A percentile compares a stretch with the other conserved stretches of the same genome.
Conservation (phyloP, 2,888 invertebrate genomes). For the Drosophila birchii region DNA sequence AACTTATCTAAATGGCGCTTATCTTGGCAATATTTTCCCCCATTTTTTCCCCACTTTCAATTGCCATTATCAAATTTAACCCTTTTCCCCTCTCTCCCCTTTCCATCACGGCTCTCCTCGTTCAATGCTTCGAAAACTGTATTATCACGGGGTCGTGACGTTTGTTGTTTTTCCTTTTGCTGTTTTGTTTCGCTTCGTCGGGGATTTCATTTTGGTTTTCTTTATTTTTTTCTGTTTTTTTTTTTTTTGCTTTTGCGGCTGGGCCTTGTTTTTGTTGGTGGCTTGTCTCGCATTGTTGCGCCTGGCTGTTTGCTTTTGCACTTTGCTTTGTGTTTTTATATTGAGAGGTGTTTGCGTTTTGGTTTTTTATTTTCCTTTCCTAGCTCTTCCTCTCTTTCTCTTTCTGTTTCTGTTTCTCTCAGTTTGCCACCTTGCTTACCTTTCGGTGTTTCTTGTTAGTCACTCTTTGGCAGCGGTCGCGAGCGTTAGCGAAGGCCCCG, state of each 20-base stretch:
- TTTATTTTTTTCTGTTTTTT: conserved; percentile 11
- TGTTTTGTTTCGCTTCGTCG: conserved; percentile 35
- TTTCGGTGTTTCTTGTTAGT: conserved; percentile 62
- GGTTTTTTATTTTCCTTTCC: conserved; percentile 34
- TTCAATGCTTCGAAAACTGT: conserved; percentile 54
- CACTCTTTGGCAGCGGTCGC: conserved; percentile 72
- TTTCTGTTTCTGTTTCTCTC: background rate
- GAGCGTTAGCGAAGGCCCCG: conserved; percentile 66
- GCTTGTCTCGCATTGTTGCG: conserved; percentile 42
- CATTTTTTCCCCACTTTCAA: background rate
- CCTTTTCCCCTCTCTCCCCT: background rate
- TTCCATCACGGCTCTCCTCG: background rate
- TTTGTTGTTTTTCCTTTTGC: conserved; percentile 41
- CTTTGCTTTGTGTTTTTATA: conserved; percentile 48
- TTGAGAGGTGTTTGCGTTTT: conserved; percentile 44
- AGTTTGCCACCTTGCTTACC: conserved; percentile 6
- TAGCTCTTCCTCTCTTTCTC: conserved; percentile 35
- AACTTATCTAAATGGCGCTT: background rate
- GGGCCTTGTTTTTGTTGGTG: conserved; percentile 38
- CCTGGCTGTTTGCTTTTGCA: conserved; percentile 63
- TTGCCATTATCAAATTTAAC: conserved; percentile 21
- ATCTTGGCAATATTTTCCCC: background rate
- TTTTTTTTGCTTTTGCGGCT: conserved; percentile 7
- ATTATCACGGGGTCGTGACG: conserved; percentile 56
- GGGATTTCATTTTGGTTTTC: conserved; percentile 32